Conservation (phyloP, 2,888 invertebrate species). For the Lysandra coridon region DNA sequence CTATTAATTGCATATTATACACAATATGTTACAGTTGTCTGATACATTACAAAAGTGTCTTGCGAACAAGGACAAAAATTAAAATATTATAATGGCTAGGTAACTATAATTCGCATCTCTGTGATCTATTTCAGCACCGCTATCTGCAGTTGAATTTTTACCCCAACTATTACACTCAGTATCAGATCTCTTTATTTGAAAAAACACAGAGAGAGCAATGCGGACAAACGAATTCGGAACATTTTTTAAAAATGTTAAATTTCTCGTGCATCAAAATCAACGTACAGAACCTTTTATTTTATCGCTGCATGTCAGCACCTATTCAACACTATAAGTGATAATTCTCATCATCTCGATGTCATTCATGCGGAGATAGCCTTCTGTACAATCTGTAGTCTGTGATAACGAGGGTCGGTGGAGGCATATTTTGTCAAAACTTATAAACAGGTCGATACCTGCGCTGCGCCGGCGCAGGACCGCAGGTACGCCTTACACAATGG, state of each 20-base stretch:
- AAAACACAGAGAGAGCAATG: too few species aligned
- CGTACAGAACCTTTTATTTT: neutral
- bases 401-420: conserved; percentile 63
- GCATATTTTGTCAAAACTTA: conserved; percentile 67
- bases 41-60: too few species aligned
- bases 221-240: neutral
- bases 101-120: too few species aligned
- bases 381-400: conserved; percentile 49
- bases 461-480: conserved; percentile 41
- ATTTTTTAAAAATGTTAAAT: neutral
- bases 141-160: neutral
- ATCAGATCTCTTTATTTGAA: neutral
- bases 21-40: too few species aligned
- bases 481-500: conserved; percentile 74
- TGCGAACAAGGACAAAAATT: too few species aligned
- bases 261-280: neutral
- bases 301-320: neutral
- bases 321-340: neutral
- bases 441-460: conserved; percentile 58
- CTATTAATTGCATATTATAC: neutral
- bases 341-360: neutral
- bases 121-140: too few species aligned
- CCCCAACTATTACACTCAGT: neutral
- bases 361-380: neutral
- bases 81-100: too few species aligned